Conservation (phyloP, 2,888 invertebrate genomes). For the Bruchidius siliquastri region DNA sequence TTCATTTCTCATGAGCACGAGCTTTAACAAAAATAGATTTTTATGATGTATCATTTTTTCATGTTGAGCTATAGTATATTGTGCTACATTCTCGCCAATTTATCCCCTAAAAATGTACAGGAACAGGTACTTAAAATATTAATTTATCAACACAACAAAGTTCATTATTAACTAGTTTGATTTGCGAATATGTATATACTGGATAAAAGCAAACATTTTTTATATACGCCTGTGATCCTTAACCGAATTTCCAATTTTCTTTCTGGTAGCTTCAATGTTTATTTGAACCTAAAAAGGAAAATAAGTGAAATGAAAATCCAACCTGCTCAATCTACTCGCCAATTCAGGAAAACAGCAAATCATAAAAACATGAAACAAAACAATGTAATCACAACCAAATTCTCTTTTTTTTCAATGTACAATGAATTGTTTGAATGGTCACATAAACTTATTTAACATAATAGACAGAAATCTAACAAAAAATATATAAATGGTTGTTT, state of each 20-base stretch:
- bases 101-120: background rate
- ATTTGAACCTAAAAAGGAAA: background rate
- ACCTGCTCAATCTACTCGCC: background rate
- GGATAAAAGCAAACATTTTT: background rate
- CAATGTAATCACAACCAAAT: too few species aligned
- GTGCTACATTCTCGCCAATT: background rate
- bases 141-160: background rate
- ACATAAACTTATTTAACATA: too few species aligned
- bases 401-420: too few species aligned
- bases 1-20: background rate
- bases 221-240: background rate
- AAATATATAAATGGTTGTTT: too few species aligned
- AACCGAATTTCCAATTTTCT: background rate
- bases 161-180: background rate
- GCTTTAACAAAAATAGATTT: background rate
- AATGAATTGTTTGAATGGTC: too few species aligned
- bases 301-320: background rate
- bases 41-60: background rate
- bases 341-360: background rate
- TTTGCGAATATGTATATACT: background rate
- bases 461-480: too few species aligned
- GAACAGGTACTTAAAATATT: background rate
- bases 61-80: background rate
- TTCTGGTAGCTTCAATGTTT: background rate
- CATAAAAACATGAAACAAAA: background rate